Conservation (phyloP, 2,888 invertebrate genomes). For the Pyrochroa serraticornis region DNA sequence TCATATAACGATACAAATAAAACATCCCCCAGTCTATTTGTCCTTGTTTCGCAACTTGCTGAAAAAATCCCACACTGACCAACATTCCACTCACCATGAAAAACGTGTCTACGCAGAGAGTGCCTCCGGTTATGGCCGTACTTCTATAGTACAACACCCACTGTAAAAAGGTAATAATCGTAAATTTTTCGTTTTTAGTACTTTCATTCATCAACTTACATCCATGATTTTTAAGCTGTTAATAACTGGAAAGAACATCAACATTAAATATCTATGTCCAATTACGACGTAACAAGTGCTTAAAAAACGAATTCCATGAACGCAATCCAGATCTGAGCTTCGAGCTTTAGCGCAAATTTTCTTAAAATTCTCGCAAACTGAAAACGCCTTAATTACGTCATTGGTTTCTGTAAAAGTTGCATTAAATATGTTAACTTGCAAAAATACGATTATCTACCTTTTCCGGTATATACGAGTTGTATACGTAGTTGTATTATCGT, state of each 20-base stretch:
- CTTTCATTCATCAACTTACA: constrained; percentile 41
- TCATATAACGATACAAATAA: constrained; percentile 57
- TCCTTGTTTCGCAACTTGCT: constrained; percentile 47
- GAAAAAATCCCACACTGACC: constrained; percentile 54
- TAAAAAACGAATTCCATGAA: constrained; percentile 62
- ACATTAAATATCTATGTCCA: constrained; percentile 57
- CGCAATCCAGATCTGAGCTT: constrained; percentile 41
- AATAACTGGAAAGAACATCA: constrained; percentile 48
- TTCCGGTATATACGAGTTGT: too few relatives aligned
- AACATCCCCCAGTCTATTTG: constrained; percentile 53
- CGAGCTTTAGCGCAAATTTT: constrained; percentile 34
- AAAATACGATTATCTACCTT: constrained; percentile 9
- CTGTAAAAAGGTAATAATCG: constrained; percentile 44
- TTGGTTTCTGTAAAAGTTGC: constrained; percentile 18
- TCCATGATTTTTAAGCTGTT: constrained; percentile 53
- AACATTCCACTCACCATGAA: constrained; percentile 58
- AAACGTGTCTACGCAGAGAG: constrained; percentile 59
- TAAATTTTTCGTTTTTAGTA: neutral
- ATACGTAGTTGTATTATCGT: constrained; percentile 23
- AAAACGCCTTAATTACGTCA: constrained; percentile 30
- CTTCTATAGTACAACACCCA: constrained; percentile 53
- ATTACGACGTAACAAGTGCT: constrained; percentile 59
- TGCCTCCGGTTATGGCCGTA: constrained; percentile 55
- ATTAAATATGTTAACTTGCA: neutral
- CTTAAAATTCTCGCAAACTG: constrained; percentile 33